Percentiles rank a stretch among this genome's conserved stretches.
phyloP scores from a whole-genome alignment of 2,113 vertebrate species.

The Rynchops niger region DNA sequence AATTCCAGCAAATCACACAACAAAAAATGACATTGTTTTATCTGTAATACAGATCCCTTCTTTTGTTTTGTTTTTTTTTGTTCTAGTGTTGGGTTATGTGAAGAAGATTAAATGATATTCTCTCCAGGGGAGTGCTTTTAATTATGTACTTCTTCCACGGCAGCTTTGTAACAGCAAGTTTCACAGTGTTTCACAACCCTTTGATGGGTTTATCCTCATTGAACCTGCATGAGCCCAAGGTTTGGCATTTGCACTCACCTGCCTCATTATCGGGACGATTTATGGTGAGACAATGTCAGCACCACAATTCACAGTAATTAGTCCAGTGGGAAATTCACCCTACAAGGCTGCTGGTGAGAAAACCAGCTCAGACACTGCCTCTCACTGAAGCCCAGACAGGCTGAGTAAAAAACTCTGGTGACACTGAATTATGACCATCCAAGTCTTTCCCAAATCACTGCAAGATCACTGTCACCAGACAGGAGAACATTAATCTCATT shows the following conservation, averaged over 20 bases:
- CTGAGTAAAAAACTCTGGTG: not conserved
- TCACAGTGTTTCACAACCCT: not conserved
- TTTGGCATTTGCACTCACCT: not conserved
- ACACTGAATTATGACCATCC: not conserved
- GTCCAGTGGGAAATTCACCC: not conserved
- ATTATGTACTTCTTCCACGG: not conserved
- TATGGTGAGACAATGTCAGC: not conserved
- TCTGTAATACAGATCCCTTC: not conserved
- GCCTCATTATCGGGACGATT: not conserved
- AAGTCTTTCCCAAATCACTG: not conserved
- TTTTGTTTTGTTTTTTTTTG: not conserved
- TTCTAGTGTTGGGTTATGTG: not conserved
- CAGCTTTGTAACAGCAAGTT: not conserved
- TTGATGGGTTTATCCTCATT: not conserved
- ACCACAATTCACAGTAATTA: not conserved
- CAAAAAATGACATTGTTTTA: not conserved
- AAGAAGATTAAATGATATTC: not conserved
- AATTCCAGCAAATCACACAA: not conserved
- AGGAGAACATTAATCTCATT: not conserved
- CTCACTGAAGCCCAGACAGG: not conserved
- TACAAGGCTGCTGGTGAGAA: not conserved
- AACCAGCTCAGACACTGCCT: not conserved
- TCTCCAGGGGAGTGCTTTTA: not conserved
- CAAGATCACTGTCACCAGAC: not conserved
- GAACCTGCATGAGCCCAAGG: not conserved